phyloP scores from a whole-genome alignment of 35 echinoderm and acorn worm species.

The Apostichopus parvimensis region DNA sequence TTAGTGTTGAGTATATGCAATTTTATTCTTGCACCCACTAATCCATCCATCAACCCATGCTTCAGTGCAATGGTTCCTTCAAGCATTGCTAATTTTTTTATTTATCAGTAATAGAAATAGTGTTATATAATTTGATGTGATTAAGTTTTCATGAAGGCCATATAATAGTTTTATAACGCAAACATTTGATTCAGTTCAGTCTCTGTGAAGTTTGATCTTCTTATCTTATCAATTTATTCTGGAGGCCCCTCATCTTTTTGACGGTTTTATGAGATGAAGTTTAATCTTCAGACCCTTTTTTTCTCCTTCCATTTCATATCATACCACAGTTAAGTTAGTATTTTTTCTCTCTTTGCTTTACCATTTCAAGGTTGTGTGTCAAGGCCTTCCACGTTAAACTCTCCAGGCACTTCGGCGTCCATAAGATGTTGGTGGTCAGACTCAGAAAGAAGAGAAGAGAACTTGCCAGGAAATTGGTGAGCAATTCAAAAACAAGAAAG shows the following conservation, averaged over 20 bases:
- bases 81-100: too few relatives aligned
- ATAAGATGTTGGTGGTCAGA: not conserved
- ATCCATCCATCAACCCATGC: too few relatives aligned
- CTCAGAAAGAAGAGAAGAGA: not conserved
- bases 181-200: too few relatives aligned
- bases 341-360: not conserved
- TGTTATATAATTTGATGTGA: too few relatives aligned
- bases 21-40: too few relatives aligned
- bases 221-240: too few relatives aligned
- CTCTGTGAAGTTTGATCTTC: too few relatives aligned
- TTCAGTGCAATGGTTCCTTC: too few relatives aligned
- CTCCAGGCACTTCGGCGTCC: conserved; percentile 2
- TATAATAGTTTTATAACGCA: too few relatives aligned
- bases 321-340: not conserved
- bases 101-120: too few relatives aligned
- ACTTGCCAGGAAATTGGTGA: conserved; percentile 1
- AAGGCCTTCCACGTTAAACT: conserved; percentile 32
- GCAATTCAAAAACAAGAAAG: not conserved
- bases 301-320: not conserved
- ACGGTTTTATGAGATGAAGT: not conserved
- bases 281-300: not conserved
- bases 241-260: not conserved
- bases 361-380: conserved; percentile 16
- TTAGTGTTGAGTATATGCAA: too few relatives aligned
- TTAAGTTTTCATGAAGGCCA: too few relatives aligned